Evolutionary conservation across 2,888 invertebrate genomes (phyloP).

Genomic region (Leptopterna dolabrata): DNA sequence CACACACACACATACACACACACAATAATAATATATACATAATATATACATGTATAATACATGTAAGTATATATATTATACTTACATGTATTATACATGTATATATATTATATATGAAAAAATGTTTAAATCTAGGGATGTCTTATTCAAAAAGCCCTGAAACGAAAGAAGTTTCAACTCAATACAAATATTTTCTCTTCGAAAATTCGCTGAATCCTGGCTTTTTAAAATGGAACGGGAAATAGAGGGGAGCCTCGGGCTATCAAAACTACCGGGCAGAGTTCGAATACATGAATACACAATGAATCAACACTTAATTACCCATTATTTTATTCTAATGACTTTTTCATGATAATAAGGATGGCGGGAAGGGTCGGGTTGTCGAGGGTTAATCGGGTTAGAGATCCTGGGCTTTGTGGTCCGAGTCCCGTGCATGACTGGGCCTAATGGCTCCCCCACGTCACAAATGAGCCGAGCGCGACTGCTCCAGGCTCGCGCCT

Average conservation of each 20-base stretch:
- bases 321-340: conserved; percentile 52
- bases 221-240: neutral
- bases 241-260: neutral
- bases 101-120: too few species aligned
- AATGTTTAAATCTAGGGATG: too few species aligned
- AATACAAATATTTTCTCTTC: too few species aligned
- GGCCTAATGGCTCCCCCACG: conserved; percentile 24
- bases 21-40: too few species aligned
- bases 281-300: conserved; percentile 48
- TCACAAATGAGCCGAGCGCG: neutral
- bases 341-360: conserved; percentile 47
- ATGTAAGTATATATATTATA: too few species aligned
- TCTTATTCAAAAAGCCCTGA: neutral
- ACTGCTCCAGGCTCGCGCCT: neutral
- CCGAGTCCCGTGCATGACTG: conserved; percentile 21
- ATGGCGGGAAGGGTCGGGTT: neutral
- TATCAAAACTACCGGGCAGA: conserved; percentile 30
- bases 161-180: neutral
- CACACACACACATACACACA: too few species aligned
- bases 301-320: conserved; percentile 51
- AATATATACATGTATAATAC: too few species aligned
- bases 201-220: too few species aligned
- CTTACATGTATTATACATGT: too few species aligned
- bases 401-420: conserved; percentile 41
- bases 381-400: conserved; percentile 48